phyloP scores from a whole-genome alignment of 2,797 vertebrate species.

The Sparus aurata region DNA sequence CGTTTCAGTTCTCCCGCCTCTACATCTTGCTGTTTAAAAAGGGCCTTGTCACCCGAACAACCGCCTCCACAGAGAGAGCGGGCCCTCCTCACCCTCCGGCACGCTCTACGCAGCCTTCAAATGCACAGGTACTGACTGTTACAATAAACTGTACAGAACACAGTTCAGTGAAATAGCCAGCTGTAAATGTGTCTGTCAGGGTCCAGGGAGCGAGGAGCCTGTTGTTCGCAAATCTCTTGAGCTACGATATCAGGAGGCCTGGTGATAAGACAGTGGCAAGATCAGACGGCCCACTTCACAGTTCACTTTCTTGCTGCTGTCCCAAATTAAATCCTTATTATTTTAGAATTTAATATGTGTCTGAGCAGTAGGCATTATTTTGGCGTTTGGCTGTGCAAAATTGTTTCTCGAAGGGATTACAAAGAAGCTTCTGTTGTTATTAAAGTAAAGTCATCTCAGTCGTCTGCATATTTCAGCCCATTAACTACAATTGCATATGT shows the following conservation, averaged over 20 bases:
- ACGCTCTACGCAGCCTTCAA: slow-evolving; percentile 3
- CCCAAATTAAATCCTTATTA: slow-evolving; percentile 20
- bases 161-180: slow-evolving; percentile 25
- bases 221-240: slow-evolving; percentile 24
- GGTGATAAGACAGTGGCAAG: slow-evolving; percentile 25
- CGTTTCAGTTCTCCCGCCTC: slow-evolving; percentile 37
- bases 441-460: slow-evolving; percentile 18
- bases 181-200: slow-evolving; percentile 39
- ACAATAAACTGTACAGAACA: slow-evolving; percentile 29
- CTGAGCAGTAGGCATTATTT: slow-evolving; percentile 13
- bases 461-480: slow-evolving; percentile 29
- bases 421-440: slow-evolving; percentile 41
- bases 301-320: neutral
- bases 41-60: slow-evolving; percentile 37
- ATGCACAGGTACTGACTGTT: slow-evolving; percentile 23
- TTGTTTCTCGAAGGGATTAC: slow-evolving; percentile 19
- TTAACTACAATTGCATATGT: slow-evolving; percentile 27
- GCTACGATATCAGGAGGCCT: slow-evolving; percentile 27
- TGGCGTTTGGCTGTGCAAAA: slow-evolving; percentile 23
- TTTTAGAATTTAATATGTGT: slow-evolving; percentile 15
- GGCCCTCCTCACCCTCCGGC: slow-evolving; percentile 21
- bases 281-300: slow-evolving; percentile 8
- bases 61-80: neutral
- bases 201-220: slow-evolving; percentile 23
- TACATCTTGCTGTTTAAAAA: slow-evolving; percentile 36